Evolutionary conservation across 1,140 invertebrate species (phyloP).

Genomic region (Chrysomallon squamiferum): DNA sequence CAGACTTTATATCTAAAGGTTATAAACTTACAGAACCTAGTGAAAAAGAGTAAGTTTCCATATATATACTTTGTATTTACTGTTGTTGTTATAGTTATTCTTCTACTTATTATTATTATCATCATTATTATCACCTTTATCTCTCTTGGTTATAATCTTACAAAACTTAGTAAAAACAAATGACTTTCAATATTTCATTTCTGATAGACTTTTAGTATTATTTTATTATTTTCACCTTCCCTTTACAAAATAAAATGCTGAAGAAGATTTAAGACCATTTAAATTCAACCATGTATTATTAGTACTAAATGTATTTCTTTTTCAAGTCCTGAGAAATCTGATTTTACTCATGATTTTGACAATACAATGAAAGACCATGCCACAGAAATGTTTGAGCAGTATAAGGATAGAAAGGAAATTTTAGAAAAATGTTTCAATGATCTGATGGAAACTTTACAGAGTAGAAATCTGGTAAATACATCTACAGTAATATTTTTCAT

Average conservation of each 20-base stretch:
- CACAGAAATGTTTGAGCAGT: constrained; percentile 31
- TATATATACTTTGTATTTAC: too few species aligned
- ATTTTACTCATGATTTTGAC: constrained; percentile 27
- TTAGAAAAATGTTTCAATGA: constrained; percentile 24
- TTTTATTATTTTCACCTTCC: too few species aligned
- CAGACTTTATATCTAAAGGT: constrained; percentile 61
- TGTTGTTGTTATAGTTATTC: too few species aligned
- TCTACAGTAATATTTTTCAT: background rate
- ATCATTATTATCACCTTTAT: too few species aligned
- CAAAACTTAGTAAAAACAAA: too few species aligned
- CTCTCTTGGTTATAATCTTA: too few species aligned
- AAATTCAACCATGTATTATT: too few species aligned
- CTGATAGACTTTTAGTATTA: too few species aligned
- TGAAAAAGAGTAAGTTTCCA: constrained; percentile 14
- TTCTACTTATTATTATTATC: too few species aligned
- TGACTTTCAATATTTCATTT: too few species aligned
- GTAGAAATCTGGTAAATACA: constrained; percentile 33
- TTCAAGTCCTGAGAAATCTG: constrained; percentile 34
- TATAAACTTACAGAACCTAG: constrained; percentile 27
- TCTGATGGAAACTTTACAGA: constrained; percentile 19
- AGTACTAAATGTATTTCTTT: background rate
- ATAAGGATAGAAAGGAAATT: constrained; percentile 18
- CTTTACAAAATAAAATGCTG: too few species aligned
- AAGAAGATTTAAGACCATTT: too few species aligned
- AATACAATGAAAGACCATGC: constrained; percentile 29